A percentile compares a stretch with the other conserved stretches of the same genome.
These are phyloP conservation scores for Chrysogorgia sp. DNA, from an alignment of 92 coral and sea anemone species.

Conservation along the genomic window DNA sequence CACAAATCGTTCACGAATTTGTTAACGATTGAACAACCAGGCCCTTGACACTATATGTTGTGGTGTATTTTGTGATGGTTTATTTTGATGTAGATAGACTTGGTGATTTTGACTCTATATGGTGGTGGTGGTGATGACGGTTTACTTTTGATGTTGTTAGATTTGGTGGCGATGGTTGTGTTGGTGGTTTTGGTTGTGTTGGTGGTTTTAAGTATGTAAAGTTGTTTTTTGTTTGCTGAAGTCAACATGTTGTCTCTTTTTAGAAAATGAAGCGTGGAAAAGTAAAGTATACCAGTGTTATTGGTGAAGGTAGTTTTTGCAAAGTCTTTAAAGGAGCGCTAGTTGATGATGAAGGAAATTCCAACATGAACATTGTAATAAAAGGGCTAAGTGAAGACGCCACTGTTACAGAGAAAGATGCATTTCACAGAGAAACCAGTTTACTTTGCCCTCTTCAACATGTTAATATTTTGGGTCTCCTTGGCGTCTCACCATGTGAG, in stretches of 20 bases:
- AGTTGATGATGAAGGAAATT: slow-evolving; percentile 66
- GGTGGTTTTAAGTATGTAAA: background rate
- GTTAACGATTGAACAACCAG: no score
- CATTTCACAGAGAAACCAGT: slow-evolving; percentile 73
- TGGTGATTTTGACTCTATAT: background rate
- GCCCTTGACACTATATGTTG: no score
- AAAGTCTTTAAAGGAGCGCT: slow-evolving; percentile 82
- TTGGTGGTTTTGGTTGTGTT: background rate
- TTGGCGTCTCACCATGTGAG: slow-evolving; percentile 83
- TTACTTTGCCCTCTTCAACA: slow-evolving; percentile 82
- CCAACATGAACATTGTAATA: slow-evolving; percentile 75
- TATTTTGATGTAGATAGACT: background rate
- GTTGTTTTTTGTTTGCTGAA: background rate
- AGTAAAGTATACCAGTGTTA: slow-evolving; percentile 78
- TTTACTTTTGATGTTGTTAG: no score
- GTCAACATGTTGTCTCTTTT: background rate
- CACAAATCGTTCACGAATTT: no score
- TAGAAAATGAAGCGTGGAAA: slow-evolving; percentile 86
- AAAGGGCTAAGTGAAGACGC: slow-evolving; percentile 78
- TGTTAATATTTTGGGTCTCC: slow-evolving; percentile 77
- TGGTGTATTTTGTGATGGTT: background rate
- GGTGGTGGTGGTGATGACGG: background rate
- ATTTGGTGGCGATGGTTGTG: background rate
- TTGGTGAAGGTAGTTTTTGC: slow-evolving; percentile 88
- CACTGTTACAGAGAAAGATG: slow-evolving; percentile 65